Evolutionary conservation across 2,888 invertebrate genomes (phyloP).

Genomic region (Limnephilus lunatus): DNA sequence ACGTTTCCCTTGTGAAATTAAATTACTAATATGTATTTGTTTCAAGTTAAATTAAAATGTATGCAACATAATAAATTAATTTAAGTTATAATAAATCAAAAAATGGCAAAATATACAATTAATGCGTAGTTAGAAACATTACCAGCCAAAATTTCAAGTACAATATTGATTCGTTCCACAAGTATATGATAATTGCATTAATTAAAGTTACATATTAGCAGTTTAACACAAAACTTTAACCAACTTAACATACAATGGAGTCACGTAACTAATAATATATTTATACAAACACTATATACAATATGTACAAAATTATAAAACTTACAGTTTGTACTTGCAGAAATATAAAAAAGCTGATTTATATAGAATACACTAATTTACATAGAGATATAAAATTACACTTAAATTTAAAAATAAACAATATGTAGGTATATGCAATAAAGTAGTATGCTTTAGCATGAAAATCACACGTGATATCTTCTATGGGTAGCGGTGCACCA

Average conservation of each 20-base stretch:
- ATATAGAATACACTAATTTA: slow-evolving; percentile 68
- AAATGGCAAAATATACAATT: slow-evolving; percentile 24
- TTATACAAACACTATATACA: slow-evolving; percentile 73
- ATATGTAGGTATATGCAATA: slow-evolving; percentile 4
- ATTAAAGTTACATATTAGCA: slow-evolving; percentile 13
- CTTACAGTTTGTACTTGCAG: slow-evolving; percentile 80
- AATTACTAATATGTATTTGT: background rate
- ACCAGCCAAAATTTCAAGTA: slow-evolving; percentile 19
- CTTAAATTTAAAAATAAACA: slow-evolving; percentile 68
- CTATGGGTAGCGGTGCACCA: background rate
- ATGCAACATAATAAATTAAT: slow-evolving; percentile 12
- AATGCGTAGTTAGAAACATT: slow-evolving; percentile 19
- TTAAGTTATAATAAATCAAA: background rate
- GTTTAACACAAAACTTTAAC: slow-evolving; percentile 11
- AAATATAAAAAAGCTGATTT: slow-evolving; percentile 72
- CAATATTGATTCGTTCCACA: background rate
- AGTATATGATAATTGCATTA: background rate
- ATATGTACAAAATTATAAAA: slow-evolving; percentile 77
- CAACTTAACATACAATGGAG: slow-evolving; percentile 40
- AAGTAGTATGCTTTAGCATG: slow-evolving; percentile 18
- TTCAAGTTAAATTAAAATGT: background rate
- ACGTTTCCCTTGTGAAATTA: background rate
- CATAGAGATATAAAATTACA: slow-evolving; percentile 33
- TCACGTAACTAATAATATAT: slow-evolving; percentile 41
- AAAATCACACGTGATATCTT: background rate